These are phyloP conservation scores for Torymus texanus DNA, from an alignment of 2,888 invertebrate genomes.

Conservation along the genomic window DNA sequence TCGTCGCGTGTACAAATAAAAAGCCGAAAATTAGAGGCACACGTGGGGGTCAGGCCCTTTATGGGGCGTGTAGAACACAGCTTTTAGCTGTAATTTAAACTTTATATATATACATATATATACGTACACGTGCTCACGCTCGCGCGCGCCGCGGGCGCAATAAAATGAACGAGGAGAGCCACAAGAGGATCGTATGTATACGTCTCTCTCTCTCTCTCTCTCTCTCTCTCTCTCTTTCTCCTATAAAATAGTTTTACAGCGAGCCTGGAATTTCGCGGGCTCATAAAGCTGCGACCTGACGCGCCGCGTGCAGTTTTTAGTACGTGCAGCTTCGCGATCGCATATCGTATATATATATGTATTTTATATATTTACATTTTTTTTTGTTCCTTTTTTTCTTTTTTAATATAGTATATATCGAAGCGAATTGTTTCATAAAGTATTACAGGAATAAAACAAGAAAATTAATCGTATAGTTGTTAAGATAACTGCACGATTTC, in stretches of 20 bases:
- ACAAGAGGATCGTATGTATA: not conserved
- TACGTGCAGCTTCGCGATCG: not conserved
- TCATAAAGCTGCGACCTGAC: constrained; percentile 66
- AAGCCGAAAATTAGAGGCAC: constrained; percentile 55
- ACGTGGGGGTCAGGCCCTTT: constrained; percentile 47
- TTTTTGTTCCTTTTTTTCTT: too few species aligned
- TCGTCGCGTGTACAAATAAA: constrained; percentile 51
- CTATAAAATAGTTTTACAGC: constrained; percentile 74
- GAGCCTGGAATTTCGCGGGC: constrained; percentile 72
- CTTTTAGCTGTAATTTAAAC: constrained; percentile 70
- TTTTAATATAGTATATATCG: too few species aligned
- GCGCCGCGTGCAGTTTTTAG: constrained; percentile 53
- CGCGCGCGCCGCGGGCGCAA: constrained; percentile 28
- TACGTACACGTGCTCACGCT: constrained; percentile 16
- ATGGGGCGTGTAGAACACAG: constrained; percentile 69
- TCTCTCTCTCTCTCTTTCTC: constrained; percentile 64
- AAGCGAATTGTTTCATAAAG: too few species aligned
- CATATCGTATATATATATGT: too few species aligned
- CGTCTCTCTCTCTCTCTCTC: constrained; percentile 59
- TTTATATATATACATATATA: constrained; percentile 59
- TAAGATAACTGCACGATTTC: too few species aligned
- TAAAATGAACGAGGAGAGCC: constrained; percentile 49
- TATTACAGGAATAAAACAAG: too few species aligned
- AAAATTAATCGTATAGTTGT: too few species aligned
- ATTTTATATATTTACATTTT: too few species aligned